These are phyloP conservation scores for Tachina lurida DNA, from an alignment of 2,888 invertebrate species.

Conservation along the genomic window DNA sequence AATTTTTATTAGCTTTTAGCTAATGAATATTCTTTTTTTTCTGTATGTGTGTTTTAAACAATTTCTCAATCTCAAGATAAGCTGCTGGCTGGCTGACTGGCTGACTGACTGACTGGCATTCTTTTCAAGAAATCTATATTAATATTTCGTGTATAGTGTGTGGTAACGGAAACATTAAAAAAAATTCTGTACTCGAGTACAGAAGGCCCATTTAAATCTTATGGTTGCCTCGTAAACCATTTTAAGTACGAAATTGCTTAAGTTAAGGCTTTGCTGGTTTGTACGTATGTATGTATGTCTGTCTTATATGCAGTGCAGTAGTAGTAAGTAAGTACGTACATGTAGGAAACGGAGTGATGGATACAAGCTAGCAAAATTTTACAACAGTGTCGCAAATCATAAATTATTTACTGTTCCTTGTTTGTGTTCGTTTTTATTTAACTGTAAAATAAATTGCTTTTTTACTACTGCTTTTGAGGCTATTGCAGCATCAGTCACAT, in stretches of 20 bases:
- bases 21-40: slow-evolving; percentile 5
- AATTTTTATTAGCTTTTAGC: slow-evolving; percentile 28
- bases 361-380: slow-evolving; percentile 42
- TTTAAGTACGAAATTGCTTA: slow-evolving; percentile 43
- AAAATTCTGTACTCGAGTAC: slow-evolving; percentile 15
- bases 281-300: background rate
- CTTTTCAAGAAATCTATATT: background rate
- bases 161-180: slow-evolving; percentile 31
- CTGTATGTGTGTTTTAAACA: too few species aligned
- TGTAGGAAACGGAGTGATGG: slow-evolving; percentile 19
- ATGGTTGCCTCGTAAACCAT: slow-evolving; percentile 30
- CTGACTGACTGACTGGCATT: background rate
- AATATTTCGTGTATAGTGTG: background rate
- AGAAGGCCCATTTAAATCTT: slow-evolving; percentile 40
- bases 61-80: slow-evolving; percentile 1
- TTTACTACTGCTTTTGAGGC: slow-evolving; percentile 54
- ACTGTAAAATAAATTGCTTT: slow-evolving; percentile 67
- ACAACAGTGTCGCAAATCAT: slow-evolving; percentile 55
- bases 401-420: slow-evolving; percentile 53
- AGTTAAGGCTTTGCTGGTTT: slow-evolving; percentile 42
- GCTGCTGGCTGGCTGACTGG: background rate
- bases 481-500: slow-evolving; percentile 18
- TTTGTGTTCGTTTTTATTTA: slow-evolving; percentile 37
- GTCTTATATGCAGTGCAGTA: background rate
- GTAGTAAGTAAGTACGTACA: background rate